Evolutionary conservation across 2,113 vertebrate species (phyloP).

Genomic region (Tichodroma muraria): DNA sequence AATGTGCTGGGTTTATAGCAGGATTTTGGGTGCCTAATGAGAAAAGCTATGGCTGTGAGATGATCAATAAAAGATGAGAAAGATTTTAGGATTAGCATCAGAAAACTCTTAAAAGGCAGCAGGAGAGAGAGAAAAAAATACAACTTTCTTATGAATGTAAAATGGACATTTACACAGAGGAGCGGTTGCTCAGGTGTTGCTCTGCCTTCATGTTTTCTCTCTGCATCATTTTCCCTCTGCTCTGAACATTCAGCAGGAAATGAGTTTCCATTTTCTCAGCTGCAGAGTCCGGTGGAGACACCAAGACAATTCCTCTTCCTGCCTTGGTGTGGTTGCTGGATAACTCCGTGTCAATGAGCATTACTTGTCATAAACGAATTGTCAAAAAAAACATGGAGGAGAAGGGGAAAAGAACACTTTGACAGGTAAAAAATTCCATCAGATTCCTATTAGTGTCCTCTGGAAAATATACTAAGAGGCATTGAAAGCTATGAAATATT

Average conservation of each 20-base stretch:
- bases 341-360: neutral
- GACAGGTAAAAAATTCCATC: neutral
- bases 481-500: neutral
- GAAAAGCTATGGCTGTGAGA: neutral
- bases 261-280: neutral
- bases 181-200: neutral
- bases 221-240: neutral
- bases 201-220: neutral
- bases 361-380: neutral
- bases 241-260: neutral
- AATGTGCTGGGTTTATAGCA: neutral
- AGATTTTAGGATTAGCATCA: constrained; percentile 23
- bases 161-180: neutral
- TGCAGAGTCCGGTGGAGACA: neutral
- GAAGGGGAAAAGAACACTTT: neutral
- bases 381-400: neutral
- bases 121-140: neutral
- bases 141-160: neutral
- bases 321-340: neutral
- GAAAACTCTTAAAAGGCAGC: constrained; percentile 10
- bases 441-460: neutral
- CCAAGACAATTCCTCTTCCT: neutral
- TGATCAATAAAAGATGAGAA: constrained; percentile 47
- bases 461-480: neutral
- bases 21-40: constrained; percentile 14